Evolutionary conservation across 2,888 invertebrate species (phyloP).

Genomic region (Eudasyphora cyanicolor): DNA sequence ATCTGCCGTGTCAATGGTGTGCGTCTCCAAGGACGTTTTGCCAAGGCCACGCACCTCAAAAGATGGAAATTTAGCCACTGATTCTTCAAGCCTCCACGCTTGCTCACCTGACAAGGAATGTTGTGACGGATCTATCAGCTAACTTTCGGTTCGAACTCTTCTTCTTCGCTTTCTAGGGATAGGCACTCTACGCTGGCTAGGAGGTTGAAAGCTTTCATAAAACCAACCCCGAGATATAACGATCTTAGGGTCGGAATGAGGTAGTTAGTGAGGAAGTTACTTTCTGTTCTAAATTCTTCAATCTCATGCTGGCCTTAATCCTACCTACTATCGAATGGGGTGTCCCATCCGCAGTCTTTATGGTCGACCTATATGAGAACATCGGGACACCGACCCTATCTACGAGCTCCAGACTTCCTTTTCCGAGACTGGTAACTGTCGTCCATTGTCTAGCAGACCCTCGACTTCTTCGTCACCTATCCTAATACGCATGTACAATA

Average conservation of each 20-base stretch:
- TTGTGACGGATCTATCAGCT: background rate
- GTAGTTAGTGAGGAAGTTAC: conserved; percentile 46
- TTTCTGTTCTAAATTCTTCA: background rate
- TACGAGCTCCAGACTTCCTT: conserved; percentile 24
- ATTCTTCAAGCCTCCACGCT: background rate
- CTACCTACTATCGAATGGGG: conserved; percentile 35
- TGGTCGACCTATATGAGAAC: background rate
- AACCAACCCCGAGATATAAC: conserved; percentile 42
- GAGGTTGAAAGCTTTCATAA: conserved; percentile 5
- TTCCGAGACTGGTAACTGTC: conserved; percentile 12
- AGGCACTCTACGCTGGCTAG: background rate
- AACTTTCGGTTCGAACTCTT: background rate
- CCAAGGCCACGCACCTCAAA: background rate
- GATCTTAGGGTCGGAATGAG: background rate
- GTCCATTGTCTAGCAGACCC: conserved; percentile 25
- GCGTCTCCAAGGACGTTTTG: no score
- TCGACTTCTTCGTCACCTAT: conserved; percentile 15
- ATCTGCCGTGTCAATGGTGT: no score
- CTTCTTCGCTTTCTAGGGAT: background rate
- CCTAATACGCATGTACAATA: background rate
- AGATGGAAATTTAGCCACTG: background rate
- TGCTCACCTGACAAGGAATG: background rate
- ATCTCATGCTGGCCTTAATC: conserved; percentile 12
- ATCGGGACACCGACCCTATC: background rate
- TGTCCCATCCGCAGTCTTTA: no score